Percentiles rank a stretch among this genome's conserved stretches.
Conservation (phyloP, 2,888 invertebrate species). For the Athalia cordata region DNA sequence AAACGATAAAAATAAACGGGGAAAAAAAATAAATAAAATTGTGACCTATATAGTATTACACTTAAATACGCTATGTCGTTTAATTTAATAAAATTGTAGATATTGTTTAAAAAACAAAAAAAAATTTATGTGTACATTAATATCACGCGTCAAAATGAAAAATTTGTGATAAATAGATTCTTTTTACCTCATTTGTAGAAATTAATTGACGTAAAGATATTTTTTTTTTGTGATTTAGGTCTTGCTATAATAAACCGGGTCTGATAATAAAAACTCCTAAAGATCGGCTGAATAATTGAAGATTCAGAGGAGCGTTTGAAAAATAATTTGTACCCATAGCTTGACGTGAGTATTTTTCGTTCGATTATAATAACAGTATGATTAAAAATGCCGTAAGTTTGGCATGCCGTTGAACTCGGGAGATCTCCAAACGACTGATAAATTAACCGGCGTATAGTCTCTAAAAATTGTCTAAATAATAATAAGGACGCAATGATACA, state of each 20-base stretch:
- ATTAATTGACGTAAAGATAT: no score
- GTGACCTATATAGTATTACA: constrained; percentile 1
- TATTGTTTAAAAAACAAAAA: constrained; percentile 1
- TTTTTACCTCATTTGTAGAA: background rate
- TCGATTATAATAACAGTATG: background rate
- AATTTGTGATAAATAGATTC: background rate
- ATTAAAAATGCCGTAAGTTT: no score
- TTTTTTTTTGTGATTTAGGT: no score
- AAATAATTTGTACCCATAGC: no score
- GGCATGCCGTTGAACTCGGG: no score
- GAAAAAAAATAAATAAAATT: constrained; percentile 2
- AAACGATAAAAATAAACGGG: background rate
- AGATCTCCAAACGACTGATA: no score
- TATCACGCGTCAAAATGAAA: background rate
- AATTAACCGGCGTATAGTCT: background rate
- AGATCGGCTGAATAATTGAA: no score
- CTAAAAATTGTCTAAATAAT: background rate
- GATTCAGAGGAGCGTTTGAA: no score
- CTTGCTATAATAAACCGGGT: no score
- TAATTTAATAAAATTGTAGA: background rate
- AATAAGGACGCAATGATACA: constrained; percentile 28
- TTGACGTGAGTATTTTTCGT: background rate
- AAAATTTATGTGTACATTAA: background rate
- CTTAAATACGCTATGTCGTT: background rate
- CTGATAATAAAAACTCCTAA: no score